Evolutionary conservation across 2,797 vertebrate genomes (phyloP).

Genomic region (Glossophaga mutica): DNA sequence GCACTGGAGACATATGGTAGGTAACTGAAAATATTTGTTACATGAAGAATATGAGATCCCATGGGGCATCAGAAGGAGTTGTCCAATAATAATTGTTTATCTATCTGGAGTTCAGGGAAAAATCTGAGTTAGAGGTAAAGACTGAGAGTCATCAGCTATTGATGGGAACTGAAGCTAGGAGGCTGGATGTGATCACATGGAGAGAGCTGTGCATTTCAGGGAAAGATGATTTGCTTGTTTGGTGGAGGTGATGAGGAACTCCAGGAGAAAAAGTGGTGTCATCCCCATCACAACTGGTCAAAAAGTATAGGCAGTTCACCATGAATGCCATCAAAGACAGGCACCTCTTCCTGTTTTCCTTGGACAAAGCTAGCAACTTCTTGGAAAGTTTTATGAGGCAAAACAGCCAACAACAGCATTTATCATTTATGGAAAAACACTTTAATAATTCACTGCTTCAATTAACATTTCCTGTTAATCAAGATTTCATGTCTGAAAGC

Average conservation of each 20-base stretch:
- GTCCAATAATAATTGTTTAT: background rate
- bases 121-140: background rate
- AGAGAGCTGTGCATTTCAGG: background rate
- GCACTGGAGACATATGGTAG: background rate
- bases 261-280: background rate
- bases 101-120: background rate
- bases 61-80: background rate
- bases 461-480: constrained; percentile 78
- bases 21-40: constrained; percentile 7
- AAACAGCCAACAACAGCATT: constrained; percentile 63
- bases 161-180: background rate
- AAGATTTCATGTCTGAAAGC: constrained; percentile 68
- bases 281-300: background rate
- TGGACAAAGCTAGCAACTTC: constrained; percentile 35
- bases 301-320: background rate
- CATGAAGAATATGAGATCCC: background rate
- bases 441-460: constrained; percentile 78
- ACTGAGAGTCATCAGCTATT: background rate
- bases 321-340: background rate
- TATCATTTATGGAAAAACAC: constrained; percentile 71
- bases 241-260: background rate
- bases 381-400: constrained; percentile 63
- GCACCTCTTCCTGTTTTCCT: background rate
- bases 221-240: background rate
- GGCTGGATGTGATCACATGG: background rate